phyloP scores from a whole-genome alignment of 2,113 vertebrate species.

The Pithys albifrons region DNA sequence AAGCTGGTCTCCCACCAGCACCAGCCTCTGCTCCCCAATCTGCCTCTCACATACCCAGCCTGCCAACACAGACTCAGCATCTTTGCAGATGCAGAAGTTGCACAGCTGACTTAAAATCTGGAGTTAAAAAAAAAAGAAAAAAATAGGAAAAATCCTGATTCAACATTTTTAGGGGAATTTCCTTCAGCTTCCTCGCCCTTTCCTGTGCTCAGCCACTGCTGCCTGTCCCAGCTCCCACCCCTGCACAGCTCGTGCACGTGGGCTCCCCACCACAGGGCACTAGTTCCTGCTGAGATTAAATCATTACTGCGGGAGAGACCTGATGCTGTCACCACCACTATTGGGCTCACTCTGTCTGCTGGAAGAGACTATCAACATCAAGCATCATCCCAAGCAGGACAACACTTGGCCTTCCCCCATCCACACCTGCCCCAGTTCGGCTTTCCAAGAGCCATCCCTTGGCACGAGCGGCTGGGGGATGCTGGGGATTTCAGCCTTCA shows the following conservation, averaged over 20 bases:
- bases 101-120: not conserved
- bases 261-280: not conserved
- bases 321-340: not conserved
- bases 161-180: not conserved
- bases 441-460: not conserved
- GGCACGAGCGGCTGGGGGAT: accelerated
- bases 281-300: not conserved
- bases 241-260: accelerated
- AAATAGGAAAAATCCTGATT: not conserved
- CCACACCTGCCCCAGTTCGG: accelerated
- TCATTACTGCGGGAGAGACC: not conserved
- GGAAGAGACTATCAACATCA: not conserved
- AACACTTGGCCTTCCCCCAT: not conserved
- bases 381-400: not conserved
- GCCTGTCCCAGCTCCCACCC: not conserved
- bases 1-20: not conserved
- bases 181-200: not conserved
- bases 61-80: not conserved
- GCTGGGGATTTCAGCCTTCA: not conserved
- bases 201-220: not conserved
- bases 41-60: not conserved
- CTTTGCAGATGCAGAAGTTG: not conserved
- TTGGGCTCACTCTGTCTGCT: not conserved
- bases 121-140: not conserved
- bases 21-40: not conserved